Base-by-base conservation (phyloP, 2,888 invertebrate genomes). In the Theodoxus fluviatilis region DNA sequence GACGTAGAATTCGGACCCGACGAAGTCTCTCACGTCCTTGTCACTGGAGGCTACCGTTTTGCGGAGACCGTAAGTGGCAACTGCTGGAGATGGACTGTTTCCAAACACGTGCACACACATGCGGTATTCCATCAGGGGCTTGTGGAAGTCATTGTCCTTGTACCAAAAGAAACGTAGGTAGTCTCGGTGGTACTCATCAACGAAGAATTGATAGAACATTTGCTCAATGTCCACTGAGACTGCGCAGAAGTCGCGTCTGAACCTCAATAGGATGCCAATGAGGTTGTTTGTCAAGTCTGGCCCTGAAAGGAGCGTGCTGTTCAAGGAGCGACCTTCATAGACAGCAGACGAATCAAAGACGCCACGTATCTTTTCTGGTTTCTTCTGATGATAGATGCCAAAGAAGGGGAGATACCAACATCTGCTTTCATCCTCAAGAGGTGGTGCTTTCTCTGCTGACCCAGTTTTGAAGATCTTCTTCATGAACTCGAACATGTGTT, bases 31-130 rank as follows among this genome's bases (percentile, higher is more conserved):
- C 2, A 74, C 72, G 33, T 77, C 72, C 4, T 15, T 9, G 22
- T 72, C 73, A 22, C 47, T 63, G 3, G 18, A 28, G 31, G 69
- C 28, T 12, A 68, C 76, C 28, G 70, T 63, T 25, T 55, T 63
- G 4, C 72, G 31, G n/a, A 77, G 67, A 2, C 74, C 75, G 37
- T 71, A 74, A 0, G 71, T 75, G 3, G 74, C 76, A 15, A 76
- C 70, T 2, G 75, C 76, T 7, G 76, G 77, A 6, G 76, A 78
- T 25, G 78, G 72, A 28, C 52, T 71, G 52, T 76, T 76, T 0
- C 77, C 76, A 52, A 78, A 76, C 1, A 78, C 76, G 63, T 77
- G 78, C 1, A 76, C 76, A n/a, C 67, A 43, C 74, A 75, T 77
- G 4, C 74, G 47, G 57, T 75, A 77, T 37, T 77, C 74, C 15